Percentiles rank a stretch among this genome's conserved stretches.
phyloP scores from a whole-genome alignment of 2,888 invertebrate genomes.

The Seira sanloemensis region DNA sequence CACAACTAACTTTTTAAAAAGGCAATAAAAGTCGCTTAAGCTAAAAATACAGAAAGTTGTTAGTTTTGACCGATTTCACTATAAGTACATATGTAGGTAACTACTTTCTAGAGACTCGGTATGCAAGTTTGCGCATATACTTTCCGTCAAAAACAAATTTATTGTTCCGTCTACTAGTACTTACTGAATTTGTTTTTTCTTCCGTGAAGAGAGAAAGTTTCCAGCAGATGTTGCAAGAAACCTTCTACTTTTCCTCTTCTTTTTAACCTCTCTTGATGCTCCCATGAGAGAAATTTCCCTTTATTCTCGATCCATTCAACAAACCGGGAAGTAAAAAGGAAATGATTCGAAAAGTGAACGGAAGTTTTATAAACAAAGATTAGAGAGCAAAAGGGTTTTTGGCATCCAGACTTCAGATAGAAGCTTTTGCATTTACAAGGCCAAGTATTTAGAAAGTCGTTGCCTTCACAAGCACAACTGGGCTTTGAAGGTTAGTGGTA shows the following conservation, averaged over 20 bases:
- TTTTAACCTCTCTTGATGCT: constrained; percentile 50
- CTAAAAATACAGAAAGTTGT: no score
- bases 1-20: no score
- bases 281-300: constrained; percentile 35
- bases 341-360: constrained; percentile 39
- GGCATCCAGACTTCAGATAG: constrained; percentile 30
- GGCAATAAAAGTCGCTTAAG: no score
- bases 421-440: no score
- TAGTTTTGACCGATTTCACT: not conserved
- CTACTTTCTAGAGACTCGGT: not conserved
- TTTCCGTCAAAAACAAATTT: not conserved
- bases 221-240: constrained; percentile 55
- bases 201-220: constrained; percentile 33
- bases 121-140: not conserved
- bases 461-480: not conserved
- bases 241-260: constrained; percentile 6
- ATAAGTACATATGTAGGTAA: no score
- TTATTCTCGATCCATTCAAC: constrained; percentile 17
- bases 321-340: constrained; percentile 11
- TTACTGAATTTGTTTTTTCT: not conserved
- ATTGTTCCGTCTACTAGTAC: not conserved
- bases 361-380: constrained; percentile 56
- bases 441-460: not conserved
- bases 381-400: constrained; percentile 50
- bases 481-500: no score